phyloP scores from a whole-genome alignment of 1,140 invertebrate genomes.

The Eupristina koningsbergeri region DNA sequence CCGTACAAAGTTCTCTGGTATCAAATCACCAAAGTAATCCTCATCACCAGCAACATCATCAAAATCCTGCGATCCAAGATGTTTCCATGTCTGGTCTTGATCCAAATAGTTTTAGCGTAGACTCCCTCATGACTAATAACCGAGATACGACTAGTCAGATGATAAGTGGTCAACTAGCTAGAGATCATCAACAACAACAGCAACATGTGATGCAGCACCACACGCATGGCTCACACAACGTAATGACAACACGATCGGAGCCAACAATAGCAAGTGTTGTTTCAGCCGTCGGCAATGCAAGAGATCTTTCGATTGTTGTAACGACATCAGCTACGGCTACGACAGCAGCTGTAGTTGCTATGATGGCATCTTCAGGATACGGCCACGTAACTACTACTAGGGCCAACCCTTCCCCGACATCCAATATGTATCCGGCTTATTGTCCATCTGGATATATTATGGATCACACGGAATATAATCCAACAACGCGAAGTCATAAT shows the following conservation, averaged over 20 bases:
- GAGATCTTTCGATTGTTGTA: not conserved
- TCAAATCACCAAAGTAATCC: slow-evolving; percentile 14
- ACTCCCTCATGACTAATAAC: slow-evolving; percentile 68
- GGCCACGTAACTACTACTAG: slow-evolving; percentile 70
- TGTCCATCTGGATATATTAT: slow-evolving; percentile 73
- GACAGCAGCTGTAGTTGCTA: slow-evolving; percentile 70
- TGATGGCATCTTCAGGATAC: slow-evolving; percentile 76
- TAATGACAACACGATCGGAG: slow-evolving; percentile 74
- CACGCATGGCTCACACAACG: slow-evolving; percentile 71
- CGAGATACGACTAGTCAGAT: slow-evolving; percentile 67
- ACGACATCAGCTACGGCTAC: slow-evolving; percentile 65
- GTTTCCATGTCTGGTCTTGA: slow-evolving; percentile 72
- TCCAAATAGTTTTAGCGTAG: slow-evolving; percentile 74
- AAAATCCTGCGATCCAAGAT: slow-evolving; percentile 68
- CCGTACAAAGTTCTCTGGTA: slow-evolving; percentile 59
- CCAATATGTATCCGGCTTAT: slow-evolving; percentile 74
- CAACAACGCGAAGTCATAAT: slow-evolving; percentile 69
- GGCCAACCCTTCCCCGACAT: slow-evolving; percentile 73
- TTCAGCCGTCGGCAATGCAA: not conserved
- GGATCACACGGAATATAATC: slow-evolving; percentile 71
- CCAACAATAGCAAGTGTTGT: slow-evolving; percentile 60
- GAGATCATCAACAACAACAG: slow-evolving; percentile 68
- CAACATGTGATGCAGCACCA: slow-evolving; percentile 74
- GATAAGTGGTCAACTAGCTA: slow-evolving; percentile 66
- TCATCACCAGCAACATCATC: slow-evolving; percentile 64